Base-by-base conservation (phyloP, 2,113 vertebrate genomes). In the Chaenocephalus aceratus region DNA sequence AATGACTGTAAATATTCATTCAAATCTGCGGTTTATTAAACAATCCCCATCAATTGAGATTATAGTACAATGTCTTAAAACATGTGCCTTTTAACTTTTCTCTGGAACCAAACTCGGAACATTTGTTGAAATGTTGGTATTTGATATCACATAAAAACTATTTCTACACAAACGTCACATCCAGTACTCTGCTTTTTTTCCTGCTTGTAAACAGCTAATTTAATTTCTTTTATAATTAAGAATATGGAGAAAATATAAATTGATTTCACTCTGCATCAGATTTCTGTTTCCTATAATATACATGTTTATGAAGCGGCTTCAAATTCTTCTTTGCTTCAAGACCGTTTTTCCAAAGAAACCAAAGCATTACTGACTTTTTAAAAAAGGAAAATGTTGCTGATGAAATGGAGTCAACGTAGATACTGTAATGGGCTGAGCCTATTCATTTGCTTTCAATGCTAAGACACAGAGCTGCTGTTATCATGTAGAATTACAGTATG, bases 311-410 rank as follows among this genome's bases (percentile, higher is more conserved):
- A 49, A 57, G 61, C 58, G 46, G 74, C 48, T 69, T 74, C 45
- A 73, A 6, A 41, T 41, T 41, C 54, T 48, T 68, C 15, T 67
- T 59, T 23, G 21, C 66, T 46, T 64, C 8, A 64, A 51, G 13
- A 5, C 36, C 51, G n/a, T 57, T 52, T 61, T 9, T 61, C 11
- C 49, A 18, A 74, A 34, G 49, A 87, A 58, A 87, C 23, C 72
- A 79, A 79, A 82, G 10, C 10, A 62, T 36, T 44, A 7, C 58
- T 34, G 13, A 53, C 30, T 52, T 30, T 30, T 30, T n/a, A n/a
- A 74, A 66, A 75, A 41, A 14, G 5, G 4, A 75, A 44, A 13
- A 23, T 59, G 23, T 56, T 53, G n/a, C 23, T 36, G 3, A 23
- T 59, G 6, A 36, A 36, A 30, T n/a, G 6, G 3, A 21, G 13